These are phyloP conservation scores for Scytalopus superciliaris DNA, from an alignment of 2,113 vertebrate genomes.

Conservation along the genomic window DNA sequence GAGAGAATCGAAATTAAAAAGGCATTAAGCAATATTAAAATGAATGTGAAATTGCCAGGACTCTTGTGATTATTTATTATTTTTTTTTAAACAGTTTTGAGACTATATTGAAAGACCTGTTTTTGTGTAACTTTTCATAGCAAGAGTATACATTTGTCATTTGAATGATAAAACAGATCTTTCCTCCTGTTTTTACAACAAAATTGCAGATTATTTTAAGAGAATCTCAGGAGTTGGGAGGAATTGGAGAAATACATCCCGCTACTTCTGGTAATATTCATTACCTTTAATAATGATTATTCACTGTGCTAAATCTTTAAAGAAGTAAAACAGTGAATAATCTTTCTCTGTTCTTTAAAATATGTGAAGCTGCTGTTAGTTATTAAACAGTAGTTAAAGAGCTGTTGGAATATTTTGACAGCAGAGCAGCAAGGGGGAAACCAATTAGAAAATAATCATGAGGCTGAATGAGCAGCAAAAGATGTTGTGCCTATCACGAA, in stretches of 20 bases:
- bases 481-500: neutral
- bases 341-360: constrained; percentile 10
- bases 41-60: neutral
- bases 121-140: neutral
- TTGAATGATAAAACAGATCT: neutral
- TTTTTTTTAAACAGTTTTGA: neutral
- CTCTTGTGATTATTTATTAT: neutral
- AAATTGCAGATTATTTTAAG: neutral
- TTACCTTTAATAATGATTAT: neutral
- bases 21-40: neutral
- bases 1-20: constrained; percentile 9
- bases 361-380: neutral
- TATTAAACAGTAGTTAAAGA: constrained; percentile 40
- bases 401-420: constrained; percentile 36
- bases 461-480: neutral
- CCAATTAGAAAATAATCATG: constrained; percentile 16
- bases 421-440: neutral
- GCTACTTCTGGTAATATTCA: neutral
- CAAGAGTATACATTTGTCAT: neutral
- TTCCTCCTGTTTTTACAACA: neutral
- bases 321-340: neutral
- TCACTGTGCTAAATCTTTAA: constrained; percentile 4
- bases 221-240: neutral
- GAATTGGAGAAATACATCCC: neutral
- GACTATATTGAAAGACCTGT: neutral